A percentile compares a stretch with the other conserved stretches of the same genome.
Conservation (phyloP, 2,888 invertebrate species). For the Zygogramma bicolorata region DNA sequence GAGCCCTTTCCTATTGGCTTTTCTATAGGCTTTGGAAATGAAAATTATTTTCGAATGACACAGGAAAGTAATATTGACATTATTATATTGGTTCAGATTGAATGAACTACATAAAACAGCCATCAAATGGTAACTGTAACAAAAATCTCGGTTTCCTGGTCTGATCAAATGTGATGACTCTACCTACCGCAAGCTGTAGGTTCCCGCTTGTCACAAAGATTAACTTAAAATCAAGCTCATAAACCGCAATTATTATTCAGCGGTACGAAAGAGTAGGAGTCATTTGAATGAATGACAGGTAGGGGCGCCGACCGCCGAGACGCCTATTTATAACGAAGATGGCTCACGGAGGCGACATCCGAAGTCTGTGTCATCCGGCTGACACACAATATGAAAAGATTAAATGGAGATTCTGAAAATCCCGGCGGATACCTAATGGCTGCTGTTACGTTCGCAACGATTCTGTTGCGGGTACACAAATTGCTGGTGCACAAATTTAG, state of each 20-base stretch:
- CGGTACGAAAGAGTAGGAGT: background rate
- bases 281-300: constrained; percentile 36
- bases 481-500: too few species aligned
- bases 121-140: too few species aligned
- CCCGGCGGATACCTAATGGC: background rate
- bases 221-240: background rate
- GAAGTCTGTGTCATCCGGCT: constrained; percentile 34
- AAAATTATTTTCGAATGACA: too few species aligned
- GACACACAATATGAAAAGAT: constrained; percentile 27
- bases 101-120: too few species aligned
- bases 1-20: too few species aligned
- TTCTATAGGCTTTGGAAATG: too few species aligned
- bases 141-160: too few species aligned
- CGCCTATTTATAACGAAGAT: constrained; percentile 36
- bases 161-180: too few species aligned
- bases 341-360: constrained; percentile 29
- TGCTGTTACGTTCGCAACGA: background rate
- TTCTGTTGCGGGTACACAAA: background rate
- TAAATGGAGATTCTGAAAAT: constrained; percentile 5
- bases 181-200: too few species aligned
- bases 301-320: constrained; percentile 48
- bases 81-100: too few species aligned
- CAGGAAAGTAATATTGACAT: too few species aligned
- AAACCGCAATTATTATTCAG: background rate
- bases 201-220: background rate